These are phyloP conservation scores for Drosophila demipolita DNA, from an alignment of 2,888 invertebrate genomes.

Conservation along the genomic window DNA sequence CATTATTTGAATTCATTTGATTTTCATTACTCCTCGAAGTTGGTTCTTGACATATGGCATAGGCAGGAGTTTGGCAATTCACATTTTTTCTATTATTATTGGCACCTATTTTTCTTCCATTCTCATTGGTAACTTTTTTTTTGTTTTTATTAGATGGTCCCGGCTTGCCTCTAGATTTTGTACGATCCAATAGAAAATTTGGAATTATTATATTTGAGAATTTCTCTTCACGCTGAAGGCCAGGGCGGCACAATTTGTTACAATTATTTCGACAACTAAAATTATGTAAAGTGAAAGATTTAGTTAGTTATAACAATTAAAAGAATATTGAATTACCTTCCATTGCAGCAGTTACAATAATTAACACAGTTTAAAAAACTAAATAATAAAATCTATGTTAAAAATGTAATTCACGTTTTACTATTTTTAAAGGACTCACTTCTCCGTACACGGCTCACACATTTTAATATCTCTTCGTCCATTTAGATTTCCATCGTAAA, in stretches of 20 bases:
- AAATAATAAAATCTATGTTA: neutral
- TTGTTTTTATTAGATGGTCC: neutral
- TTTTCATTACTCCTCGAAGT: neutral
- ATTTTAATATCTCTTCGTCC: conserved; percentile 38
- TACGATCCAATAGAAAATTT: conserved; percentile 45
- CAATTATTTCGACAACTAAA: conserved; percentile 1
- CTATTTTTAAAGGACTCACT: conserved; percentile 30
- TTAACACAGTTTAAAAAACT: conserved; percentile 5
- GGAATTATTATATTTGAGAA: conserved; percentile 59
- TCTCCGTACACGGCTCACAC: conserved; percentile 34
- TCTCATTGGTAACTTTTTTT: neutral
- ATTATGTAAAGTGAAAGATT: neutral
- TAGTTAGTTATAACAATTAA: neutral
- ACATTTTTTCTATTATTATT: neutral
- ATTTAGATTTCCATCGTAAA: conserved; percentile 31
- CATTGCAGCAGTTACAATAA: neutral
- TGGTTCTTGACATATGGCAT: neutral
- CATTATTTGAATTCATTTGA: conserved; percentile 5
- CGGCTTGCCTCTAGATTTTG: neutral
- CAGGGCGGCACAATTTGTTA: neutral
- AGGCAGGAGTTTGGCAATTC: neutral
- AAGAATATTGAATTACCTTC: conserved; percentile 25
- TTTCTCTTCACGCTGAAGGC: conserved; percentile 41
- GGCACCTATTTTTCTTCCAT: neutral
- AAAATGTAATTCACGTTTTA: neutral